Percentiles rank a stretch among this genome's conserved stretches.
Evolutionary conservation across 1,140 invertebrate species (phyloP).

Genomic region (Drosophila sproati): DNA sequence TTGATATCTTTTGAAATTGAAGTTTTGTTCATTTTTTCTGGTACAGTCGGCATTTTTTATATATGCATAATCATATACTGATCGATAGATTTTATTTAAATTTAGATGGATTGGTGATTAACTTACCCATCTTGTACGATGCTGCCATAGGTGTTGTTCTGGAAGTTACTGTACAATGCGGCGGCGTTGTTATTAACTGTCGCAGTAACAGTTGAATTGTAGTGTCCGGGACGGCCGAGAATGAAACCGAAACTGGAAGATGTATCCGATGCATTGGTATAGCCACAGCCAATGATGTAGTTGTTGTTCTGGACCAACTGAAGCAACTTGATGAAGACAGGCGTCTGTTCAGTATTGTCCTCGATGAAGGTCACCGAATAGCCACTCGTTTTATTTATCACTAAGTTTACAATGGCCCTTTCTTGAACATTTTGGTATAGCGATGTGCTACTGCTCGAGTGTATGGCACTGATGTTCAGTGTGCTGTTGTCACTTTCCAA

Average conservation of each 20-base stretch:
- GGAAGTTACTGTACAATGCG: constrained; percentile 25
- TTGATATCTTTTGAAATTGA: no score
- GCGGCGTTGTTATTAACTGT: constrained; percentile 39
- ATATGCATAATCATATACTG: not conserved
- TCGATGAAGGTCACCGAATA: constrained; percentile 48
- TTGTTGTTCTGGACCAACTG: constrained; percentile 4
- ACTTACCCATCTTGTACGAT: constrained; percentile 52
- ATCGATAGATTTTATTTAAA: not conserved
- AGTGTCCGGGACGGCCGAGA: constrained; percentile 9
- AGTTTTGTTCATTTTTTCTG: no score
- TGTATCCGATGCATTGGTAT: constrained; percentile 15
- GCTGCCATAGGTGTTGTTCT: constrained; percentile 8
- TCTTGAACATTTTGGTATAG: constrained; percentile 32
- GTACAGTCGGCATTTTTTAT: no score
- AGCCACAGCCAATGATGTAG: constrained; percentile 55
- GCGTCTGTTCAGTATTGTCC: not conserved
- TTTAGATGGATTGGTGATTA: not conserved
- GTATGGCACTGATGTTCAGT: constrained; percentile 40
- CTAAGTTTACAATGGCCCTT: constrained; percentile 37
- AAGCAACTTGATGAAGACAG: constrained; percentile 47
- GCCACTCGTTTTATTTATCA: not conserved
- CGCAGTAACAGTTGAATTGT: not conserved
- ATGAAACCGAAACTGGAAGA: constrained; percentile 53
- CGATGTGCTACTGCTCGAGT: constrained; percentile 33
- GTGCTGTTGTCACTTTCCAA: constrained; percentile 15